Conservation (phyloP, 2,797 vertebrate species). For the Syngnathus acus region DNA sequence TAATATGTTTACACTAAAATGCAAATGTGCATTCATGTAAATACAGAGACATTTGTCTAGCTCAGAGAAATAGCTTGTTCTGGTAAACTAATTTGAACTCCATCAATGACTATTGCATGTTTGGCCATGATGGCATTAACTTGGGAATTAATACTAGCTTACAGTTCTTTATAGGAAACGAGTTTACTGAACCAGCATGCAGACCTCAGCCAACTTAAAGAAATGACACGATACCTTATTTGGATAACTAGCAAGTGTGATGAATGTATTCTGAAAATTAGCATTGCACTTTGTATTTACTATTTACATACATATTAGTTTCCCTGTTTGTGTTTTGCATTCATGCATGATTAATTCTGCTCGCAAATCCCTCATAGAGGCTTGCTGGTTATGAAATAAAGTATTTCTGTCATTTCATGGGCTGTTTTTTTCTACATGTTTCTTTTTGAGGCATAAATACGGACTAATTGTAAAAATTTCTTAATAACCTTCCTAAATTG, state of each 20-base stretch:
- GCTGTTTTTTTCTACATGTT: conserved; percentile 84
- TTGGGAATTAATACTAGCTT: conserved; percentile 53
- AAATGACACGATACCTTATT: conserved; percentile 70
- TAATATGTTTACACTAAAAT: conserved; percentile 59
- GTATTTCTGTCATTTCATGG: conserved; percentile 66
- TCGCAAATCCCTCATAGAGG: conserved; percentile 43
- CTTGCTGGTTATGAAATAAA: conserved; percentile 71
- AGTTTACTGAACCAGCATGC: conserved; percentile 61
- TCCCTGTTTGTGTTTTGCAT: conserved; percentile 49
- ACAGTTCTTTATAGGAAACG: conserved; percentile 60
- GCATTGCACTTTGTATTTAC: conserved; percentile 56
- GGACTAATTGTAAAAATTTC: conserved; percentile 76
- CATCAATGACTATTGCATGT: conserved; percentile 64
- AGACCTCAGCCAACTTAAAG: conserved; percentile 46
- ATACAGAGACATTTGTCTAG: conserved; percentile 52
- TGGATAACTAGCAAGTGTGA: conserved; percentile 63
- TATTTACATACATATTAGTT: conserved; percentile 26
- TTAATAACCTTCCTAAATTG: conserved; percentile 90
- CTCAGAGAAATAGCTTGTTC: conserved; percentile 63
- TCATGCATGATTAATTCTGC: conserved; percentile 61
- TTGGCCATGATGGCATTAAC: conserved; percentile 49
- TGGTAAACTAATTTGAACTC: conserved; percentile 57
- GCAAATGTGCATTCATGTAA: conserved; percentile 53
- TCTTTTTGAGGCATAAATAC: conserved; percentile 75
- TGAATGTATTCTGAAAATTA: conserved; percentile 40